These are phyloP conservation scores for Hyaena hyaena DNA, from an alignment of 2,113 vertebrate species.

Conservation along the genomic window DNA sequence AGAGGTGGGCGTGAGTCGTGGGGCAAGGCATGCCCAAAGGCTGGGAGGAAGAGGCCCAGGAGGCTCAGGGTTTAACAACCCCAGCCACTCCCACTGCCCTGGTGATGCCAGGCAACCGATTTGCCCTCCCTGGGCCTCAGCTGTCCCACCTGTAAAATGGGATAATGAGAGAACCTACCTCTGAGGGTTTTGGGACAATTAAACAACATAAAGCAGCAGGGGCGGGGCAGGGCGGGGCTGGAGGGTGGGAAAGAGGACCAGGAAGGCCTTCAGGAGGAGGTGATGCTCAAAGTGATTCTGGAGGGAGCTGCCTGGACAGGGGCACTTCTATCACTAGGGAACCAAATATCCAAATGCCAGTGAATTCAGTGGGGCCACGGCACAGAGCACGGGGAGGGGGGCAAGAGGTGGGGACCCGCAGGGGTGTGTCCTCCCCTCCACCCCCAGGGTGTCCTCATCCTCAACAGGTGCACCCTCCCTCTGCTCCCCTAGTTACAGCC, in stretches of 20 bases:
- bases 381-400: not conserved
- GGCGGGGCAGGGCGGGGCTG: not conserved
- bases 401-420: not conserved
- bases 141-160: not conserved
- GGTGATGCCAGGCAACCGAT: not conserved
- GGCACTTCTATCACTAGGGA: not conserved
- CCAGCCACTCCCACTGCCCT: not conserved
- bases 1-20: not conserved
- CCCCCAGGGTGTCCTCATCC: not conserved
- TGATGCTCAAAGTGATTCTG: not conserved
- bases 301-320: not conserved
- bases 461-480: not conserved
- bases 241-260: not conserved
- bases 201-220: not conserved
- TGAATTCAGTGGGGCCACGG: not conserved
- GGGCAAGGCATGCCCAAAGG: not conserved
- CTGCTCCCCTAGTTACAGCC: not conserved
- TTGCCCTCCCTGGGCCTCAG: not conserved
- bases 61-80: too few relatives aligned
- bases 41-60: not conserved
- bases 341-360: not conserved
- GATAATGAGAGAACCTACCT: not conserved
- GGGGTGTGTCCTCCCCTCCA: not conserved
- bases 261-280: not conserved
- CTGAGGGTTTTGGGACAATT: not conserved